Conservation (phyloP, 2,797 vertebrate genomes). For the Hemibagrus guttatus region DNA sequence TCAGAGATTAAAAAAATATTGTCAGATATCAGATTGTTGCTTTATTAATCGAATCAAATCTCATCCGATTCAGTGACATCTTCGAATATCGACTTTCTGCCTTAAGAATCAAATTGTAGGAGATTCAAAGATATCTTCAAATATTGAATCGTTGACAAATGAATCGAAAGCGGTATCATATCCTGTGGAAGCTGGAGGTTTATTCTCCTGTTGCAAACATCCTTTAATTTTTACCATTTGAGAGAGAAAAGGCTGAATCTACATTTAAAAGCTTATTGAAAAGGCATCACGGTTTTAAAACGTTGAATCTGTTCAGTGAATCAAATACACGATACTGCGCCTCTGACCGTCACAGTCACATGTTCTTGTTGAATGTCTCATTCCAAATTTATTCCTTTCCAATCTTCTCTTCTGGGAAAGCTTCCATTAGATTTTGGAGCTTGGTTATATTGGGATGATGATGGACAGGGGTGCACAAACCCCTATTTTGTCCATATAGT, state of each 20-base stretch:
- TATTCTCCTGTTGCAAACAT: neutral
- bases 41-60: neutral
- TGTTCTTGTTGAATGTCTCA: neutral
- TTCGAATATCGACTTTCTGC: neutral
- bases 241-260: neutral
- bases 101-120: neutral
- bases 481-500: neutral
- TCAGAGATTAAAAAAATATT: neutral
- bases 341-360: neutral
- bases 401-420: neutral
- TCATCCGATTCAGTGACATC: neutral
- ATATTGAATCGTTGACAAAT: neutral
- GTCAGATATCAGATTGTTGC: neutral
- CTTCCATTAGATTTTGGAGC: too few species aligned
- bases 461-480: neutral
- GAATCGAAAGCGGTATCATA: neutral
- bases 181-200: neutral
- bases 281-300: neutral
- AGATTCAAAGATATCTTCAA: neutral
- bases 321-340: neutral
- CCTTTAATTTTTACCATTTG: neutral
- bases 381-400: neutral
- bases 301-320: neutral
- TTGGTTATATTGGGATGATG: neutral
- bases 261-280: neutral